phyloP scores from a whole-genome alignment of 2,113 vertebrate species.

The Noctilio leporinus region DNA sequence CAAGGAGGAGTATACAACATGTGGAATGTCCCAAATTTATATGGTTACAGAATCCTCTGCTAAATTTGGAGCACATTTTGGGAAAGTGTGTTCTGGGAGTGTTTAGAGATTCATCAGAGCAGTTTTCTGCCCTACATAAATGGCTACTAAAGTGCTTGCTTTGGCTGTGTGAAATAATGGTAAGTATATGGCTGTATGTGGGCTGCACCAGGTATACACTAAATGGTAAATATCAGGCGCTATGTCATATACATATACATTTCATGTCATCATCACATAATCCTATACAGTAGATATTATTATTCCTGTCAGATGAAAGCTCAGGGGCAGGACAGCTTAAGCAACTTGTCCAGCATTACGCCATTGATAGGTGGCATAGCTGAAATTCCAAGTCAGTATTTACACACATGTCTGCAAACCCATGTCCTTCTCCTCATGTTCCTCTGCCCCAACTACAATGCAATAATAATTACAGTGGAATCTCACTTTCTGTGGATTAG shows the following conservation, averaged over 20 bases:
- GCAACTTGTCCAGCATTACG: neutral
- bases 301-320: neutral
- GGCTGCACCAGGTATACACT: too few relatives aligned
- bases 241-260: neutral
- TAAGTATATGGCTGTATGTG: neutral
- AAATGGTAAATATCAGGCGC: neutral
- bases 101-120: neutral
- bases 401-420: neutral
- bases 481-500: neutral
- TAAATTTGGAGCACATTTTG: neutral
- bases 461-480: neutral
- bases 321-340: neutral
- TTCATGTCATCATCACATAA: neutral
- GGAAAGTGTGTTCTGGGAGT: neutral
- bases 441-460: neutral
- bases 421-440: neutral
- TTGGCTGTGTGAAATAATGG: neutral
- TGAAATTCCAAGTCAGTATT: neutral
- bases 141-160: neutral
- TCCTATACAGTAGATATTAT: neutral
- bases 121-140: neutral
- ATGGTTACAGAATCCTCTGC: neutral
- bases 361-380: neutral
- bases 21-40: neutral
- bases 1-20: neutral